Evolutionary conservation across 2,797 vertebrate genomes (phyloP), one percentile per base, ranked within the genome.

Genomic region (Microctenopoma lineatum): DNA sequence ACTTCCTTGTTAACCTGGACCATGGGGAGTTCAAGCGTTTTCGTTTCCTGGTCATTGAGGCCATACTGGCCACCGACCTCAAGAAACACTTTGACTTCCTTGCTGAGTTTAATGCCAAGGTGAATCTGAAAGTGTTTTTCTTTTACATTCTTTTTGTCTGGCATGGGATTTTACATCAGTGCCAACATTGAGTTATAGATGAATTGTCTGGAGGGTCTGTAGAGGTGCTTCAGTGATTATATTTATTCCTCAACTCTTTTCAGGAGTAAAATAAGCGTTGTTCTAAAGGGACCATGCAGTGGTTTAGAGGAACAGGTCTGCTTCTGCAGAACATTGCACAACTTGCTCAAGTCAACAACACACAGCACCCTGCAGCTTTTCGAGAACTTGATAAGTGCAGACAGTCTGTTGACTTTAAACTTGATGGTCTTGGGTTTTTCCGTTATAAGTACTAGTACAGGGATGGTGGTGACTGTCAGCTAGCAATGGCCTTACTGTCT

Each of bases 81-180:
- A 99, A 99, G 92, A 99, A 99, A 87, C 98, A 99, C 90, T 99
- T 99, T 50, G 98, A 99, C 87, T 99, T 99, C 14, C 93, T 99
- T 7, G 96, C 98, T 39, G 98, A 96, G 85, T 98, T 99, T 86
- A 99, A 99, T 4, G 94, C 97, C 75, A 99, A 99, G 96, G 98
- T 99, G 92, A 9, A 12, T 55, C 25, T 38, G 9, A 42, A 73
- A 45, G 47, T 1, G 11, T n/a, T 3, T 29, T 7, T 11, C 21
- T 44, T 66, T 48, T 46, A 55, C 13, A 47, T 42, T 16, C 5
- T 6, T 62, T 63, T 59, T 5, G 6, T 1, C 4, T 4, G 14
- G 1, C 58, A 27, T 11, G 36, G 9, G 45, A 52, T 18, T 56
- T 42, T 44, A 26, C 16, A 27, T n/a, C 13, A 42, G 2, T 46